These are phyloP conservation scores for Drosophila cardini DNA, from an alignment of 1,140 invertebrate genomes.

Conservation along the genomic window DNA sequence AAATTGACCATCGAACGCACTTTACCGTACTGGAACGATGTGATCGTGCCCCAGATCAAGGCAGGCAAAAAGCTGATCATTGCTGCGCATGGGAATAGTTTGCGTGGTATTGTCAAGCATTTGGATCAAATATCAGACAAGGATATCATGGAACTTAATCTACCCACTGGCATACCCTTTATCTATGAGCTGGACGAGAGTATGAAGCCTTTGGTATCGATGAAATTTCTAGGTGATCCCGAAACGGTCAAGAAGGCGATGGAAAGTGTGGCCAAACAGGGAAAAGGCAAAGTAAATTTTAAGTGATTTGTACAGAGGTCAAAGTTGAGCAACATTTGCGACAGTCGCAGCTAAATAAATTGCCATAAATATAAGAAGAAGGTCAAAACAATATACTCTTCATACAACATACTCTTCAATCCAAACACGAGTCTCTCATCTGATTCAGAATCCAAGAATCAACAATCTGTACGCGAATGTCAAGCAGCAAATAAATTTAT, in stretches of 20 bases:
- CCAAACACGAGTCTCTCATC: constrained; percentile 38
- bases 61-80: constrained; percentile 95
- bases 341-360: constrained; percentile 44
- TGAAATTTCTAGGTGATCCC: constrained; percentile 97
- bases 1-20: constrained; percentile 95
- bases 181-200: constrained; percentile 96
- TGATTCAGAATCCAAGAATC: constrained; percentile 19
- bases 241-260: constrained; percentile 97
- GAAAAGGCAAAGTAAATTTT: constrained; percentile 88
- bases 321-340: constrained; percentile 3
- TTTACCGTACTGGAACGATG: constrained; percentile 96
- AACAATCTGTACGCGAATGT: constrained; percentile 55
- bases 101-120: constrained; percentile 97
- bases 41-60: constrained; percentile 95
- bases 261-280: constrained; percentile 95
- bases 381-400: constrained; percentile 58
- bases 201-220: constrained; percentile 93
- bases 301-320: constrained; percentile 9
- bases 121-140: constrained; percentile 93
- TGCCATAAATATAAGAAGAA: constrained; percentile 34
- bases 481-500: constrained; percentile 84
- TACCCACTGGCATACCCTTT: constrained; percentile 98
- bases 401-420: constrained; percentile 35
- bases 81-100: constrained; percentile 97
- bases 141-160: constrained; percentile 95